Base-by-base conservation (phyloP, 2,888 invertebrate species). In the Heteromyza rotundicornis region DNA sequence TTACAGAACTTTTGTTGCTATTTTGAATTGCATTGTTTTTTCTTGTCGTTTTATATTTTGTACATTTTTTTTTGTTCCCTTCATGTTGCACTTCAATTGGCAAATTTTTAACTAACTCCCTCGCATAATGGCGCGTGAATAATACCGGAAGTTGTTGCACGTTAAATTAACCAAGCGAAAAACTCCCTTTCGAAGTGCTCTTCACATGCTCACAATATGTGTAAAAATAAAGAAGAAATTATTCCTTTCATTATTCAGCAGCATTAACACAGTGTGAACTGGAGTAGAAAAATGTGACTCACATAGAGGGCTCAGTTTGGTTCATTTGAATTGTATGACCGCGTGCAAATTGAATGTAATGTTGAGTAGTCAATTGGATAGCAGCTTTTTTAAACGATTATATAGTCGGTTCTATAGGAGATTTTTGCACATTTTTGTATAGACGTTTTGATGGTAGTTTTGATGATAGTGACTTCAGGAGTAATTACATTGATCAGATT, bases 61-160 rank as follows among this genome's bases (percentile, higher is more conserved):
- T 14, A 47, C 5, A n/a, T n/a, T 47, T 47, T 47, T 40, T 3
- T 17, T 47, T 47, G 2, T n/a, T n/a, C n/a, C n/a, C n/a, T n/a
- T n/a, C n/a, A n/a, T n/a, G 20, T 20, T 47, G 40, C 40, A 40
- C 20, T 47, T 5, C 60, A 66, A 67, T 71, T 66, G 32, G 57
- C 57, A 55, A 66, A 65, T 67, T 69, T 52, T 55, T n/a, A 62
- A 65, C 50, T 59, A 24, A 66, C 58, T 27, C 57, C 52, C 40
- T 56, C 53, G 56, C 57, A 50, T 14, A 49, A 51, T 22, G 20
- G 51, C 50, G 65, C 50, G 57, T 59, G 62, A 69, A 67, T 64
- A 66, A 69, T 63, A 62, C 75, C 71, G 76, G 75, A 75, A 75
- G 76, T 72, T 70, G 66, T 73, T 72, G 66, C 69, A 63, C 10